Base-by-base conservation (phyloP, 2,113 vertebrate genomes). In the Platanista minor region DNA sequence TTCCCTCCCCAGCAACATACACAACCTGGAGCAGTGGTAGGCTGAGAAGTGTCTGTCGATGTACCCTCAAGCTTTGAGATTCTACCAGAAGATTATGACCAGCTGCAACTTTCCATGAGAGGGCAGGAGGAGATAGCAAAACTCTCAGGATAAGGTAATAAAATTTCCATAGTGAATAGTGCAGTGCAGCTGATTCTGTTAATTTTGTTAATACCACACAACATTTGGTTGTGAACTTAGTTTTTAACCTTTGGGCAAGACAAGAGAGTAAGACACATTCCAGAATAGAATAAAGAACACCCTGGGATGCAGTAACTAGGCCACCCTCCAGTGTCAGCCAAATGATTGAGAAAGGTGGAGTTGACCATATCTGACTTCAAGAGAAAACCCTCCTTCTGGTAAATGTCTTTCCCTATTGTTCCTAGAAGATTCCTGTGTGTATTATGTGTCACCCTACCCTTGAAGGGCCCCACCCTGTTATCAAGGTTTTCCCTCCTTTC, bases 271-370 rank as follows among this genome's bases (percentile, higher is more conserved):
- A 12, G 21, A 33, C 8, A 52, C 46, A 0, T 0, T 78, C 20
- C 75, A 54, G n/a, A 25, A 6, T 14, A 54, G 33, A 25, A 52
- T 31, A 23, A 23, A 36, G 75, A 78, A 33, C 33, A 54, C 20
- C 31, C 33, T 54, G 49, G 75, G 49, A 49, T 0, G 0, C 49
- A 25, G 23, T 54, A n/a, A 54, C 33, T 12, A 78, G 20, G 31
- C 75, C 46, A 25, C 75, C 33, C 23, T n/a, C 31, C 75, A 54
- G 49, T 33, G 75, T 52, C 33, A 23, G 33, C 75, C 46, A 13
- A 12, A 54, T 23, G 49, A 25, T 21, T 23, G 46, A n/a, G 74
- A 36, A 54, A 0, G 33, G 33, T 49, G 11, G 49, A 8, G 11
- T 0, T 54, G 75, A 78, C n/a, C 75, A 52, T 25, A 25, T 54